Base-by-base conservation (phyloP, 1,140 invertebrate species). In the Meloidogyne exigua region DNA sequence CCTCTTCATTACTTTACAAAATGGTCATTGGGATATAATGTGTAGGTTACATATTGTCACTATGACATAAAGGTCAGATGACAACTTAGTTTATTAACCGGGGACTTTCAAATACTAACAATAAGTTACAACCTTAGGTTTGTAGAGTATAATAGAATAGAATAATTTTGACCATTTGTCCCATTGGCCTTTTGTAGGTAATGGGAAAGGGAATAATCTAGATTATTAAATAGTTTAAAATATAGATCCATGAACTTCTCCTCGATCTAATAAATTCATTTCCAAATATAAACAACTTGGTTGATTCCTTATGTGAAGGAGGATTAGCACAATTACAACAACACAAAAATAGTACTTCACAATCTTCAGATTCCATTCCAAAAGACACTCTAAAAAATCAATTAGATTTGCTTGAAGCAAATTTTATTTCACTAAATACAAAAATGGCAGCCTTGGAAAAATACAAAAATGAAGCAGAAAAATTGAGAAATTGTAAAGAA, bases 381-480 rank as follows among this genome's bases (percentile, higher is more conserved):
- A 23, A 18, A 42, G 80, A 81, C 23, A 66, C 75, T 18, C 44
- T 82, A 13, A 64, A 78, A 15, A 84, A 66, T 65, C 83, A 82
- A 75, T 12, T 84, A 65, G 81, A 82, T 62, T 65, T 32, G 4
- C 21, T 82, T 21, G 76, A 82, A 39, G 82, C 82, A 7, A 39
- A 66, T 23, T 66, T 84, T 25, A 81, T 80, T 39, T 81, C 77
- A 32, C 65, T 82, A 32, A 84, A 72, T 64, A 75, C 81, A n/a
- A 82, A 82, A 77, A 84, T 82, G 82, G 72, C 69, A n/a, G 81
- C 76, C 10, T 75, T 84, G 32, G 75, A 84, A 42, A 82, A 36
- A 32, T 82, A 39, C 26, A 83, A 32, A 21, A 49, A 21, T 62
- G 49, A 66, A 36, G 18, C 57, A 57, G 36, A 36, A 28, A 75